Evolutionary conservation across 35 echinoderm and acorn worm genomes (phyloP).

Genomic region (Nesometra sesokonis): DNA sequence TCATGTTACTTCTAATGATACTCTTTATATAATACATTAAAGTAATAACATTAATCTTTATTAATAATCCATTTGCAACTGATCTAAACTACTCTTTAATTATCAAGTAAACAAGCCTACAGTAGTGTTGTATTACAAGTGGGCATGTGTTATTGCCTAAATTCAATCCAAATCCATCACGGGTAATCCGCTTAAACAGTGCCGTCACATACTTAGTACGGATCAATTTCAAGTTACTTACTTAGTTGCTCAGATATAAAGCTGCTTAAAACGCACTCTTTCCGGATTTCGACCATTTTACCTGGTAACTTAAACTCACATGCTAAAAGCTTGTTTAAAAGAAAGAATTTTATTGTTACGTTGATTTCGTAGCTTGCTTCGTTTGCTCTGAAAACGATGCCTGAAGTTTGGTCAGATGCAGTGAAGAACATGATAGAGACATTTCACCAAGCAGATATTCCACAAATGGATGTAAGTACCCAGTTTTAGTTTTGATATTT

Average conservation of each 20-base stretch:
- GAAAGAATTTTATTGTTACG: background rate
- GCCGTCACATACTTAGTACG: background rate
- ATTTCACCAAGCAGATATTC: conserved; percentile 60
- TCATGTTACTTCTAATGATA: background rate
- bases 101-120: background rate
- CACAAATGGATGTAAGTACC: conserved; percentile 73
- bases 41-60: background rate
- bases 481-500: too few relatives aligned
- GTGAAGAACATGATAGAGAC: conserved; percentile 85
- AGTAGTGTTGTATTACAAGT: background rate
- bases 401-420: conserved; percentile 90
- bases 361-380: conserved; percentile 54
- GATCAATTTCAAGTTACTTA: background rate
- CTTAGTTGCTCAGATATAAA: background rate
- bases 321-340: background rate
- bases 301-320: background rate
- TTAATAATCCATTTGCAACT: background rate
- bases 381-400: conserved; percentile 80
- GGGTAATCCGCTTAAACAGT: background rate
- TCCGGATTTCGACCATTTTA: background rate
- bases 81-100: background rate
- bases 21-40: background rate
- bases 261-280: background rate
- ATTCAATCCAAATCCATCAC: background rate
- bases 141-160: background rate